Conservation (phyloP, 2,113 vertebrate genomes). For the Notiomystis cincta region DNA sequence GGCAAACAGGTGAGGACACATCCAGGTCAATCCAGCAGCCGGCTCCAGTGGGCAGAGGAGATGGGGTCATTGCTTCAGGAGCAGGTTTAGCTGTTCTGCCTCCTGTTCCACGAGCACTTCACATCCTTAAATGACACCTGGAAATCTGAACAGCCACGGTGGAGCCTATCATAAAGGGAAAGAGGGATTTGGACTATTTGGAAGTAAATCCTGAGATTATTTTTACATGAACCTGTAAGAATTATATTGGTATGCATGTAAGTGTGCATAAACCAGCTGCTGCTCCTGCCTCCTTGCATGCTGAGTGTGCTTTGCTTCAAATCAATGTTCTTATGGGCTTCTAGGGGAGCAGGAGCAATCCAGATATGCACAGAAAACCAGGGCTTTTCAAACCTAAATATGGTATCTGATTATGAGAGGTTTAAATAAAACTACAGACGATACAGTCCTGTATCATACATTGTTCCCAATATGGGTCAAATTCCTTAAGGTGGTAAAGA, state of each 20-base stretch:
- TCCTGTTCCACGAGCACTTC: background rate
- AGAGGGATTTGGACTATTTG: constrained; percentile 27
- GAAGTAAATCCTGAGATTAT: constrained; percentile 56
- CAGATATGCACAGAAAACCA: background rate
- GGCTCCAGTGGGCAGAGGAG: background rate
- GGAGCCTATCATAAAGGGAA: background rate
- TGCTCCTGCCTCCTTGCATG: background rate
- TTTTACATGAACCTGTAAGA: constrained; percentile 42
- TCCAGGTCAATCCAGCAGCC: background rate
- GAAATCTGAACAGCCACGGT: background rate
- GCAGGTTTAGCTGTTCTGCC: background rate
- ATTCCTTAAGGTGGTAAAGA: background rate
- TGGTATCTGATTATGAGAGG: background rate
- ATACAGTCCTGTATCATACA: background rate
- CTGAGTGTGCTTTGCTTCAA: background rate
- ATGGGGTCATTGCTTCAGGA: background rate
- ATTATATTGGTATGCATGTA: constrained; percentile 2
- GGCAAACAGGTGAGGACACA: constrained; percentile 18
- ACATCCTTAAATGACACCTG: constrained; percentile 27
- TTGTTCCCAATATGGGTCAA: background rate
- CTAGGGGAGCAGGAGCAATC: background rate
- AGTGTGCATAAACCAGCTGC: constrained; percentile 13
- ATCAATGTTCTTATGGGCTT: background rate
- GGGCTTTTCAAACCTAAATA: background rate
- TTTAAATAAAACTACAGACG: background rate